Evolutionary conservation across 2,113 vertebrate species (phyloP), one percentile per base, ranked within the genome.

Genomic region (Spea bombifrons): DNA sequence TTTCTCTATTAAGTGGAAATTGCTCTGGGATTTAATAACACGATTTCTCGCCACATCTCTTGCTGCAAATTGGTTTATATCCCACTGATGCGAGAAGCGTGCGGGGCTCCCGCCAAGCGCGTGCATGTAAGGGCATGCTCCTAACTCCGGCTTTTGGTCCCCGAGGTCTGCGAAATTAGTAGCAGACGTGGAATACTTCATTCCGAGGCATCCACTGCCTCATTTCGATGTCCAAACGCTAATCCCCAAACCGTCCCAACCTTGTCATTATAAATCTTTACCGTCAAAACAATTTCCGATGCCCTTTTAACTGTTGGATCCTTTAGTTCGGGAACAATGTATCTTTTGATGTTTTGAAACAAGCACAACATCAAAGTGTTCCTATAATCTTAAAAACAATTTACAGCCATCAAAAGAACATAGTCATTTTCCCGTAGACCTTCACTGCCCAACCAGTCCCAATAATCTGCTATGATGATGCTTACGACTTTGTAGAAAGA

Each of bases 1-100:
- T 68, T 74, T 73, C 78, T 80, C 78, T 80, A 80, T 80, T 80
- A 80, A 68, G 78, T 80, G 78, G 78, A 80, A 80, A 80, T 80
- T 80, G 78, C 71, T 74, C 47, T 80, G 78, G 65, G 78, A 80
- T 80, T 80, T 80, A 80, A 80, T 80, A 80, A 80, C 65, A 61
- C 50, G 65, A 80, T 74, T 80, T 73, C 61, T 74, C 71, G 66
- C 63, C 78, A 63, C 71, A 80, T 80, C 17, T 71, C 71, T 64
- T 80, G 52, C 78, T 74, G 71, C 71, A 80, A 80, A 80, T 80
- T 73, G 71, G 64, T 80, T 80, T 80, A 80, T 80, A 74, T 68
- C 53, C 71, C 46, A 13, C 65, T 68, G 68, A 80, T 49, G 55
- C 71, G 73, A 53, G 71, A 74, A 67, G 49, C 71, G 10, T 63